A percentile compares a stretch with the other conserved stretches of the same genome.
phyloP scores from a whole-genome alignment of 2,888 invertebrate genomes.

The Pyrrhosoma nymphula region DNA sequence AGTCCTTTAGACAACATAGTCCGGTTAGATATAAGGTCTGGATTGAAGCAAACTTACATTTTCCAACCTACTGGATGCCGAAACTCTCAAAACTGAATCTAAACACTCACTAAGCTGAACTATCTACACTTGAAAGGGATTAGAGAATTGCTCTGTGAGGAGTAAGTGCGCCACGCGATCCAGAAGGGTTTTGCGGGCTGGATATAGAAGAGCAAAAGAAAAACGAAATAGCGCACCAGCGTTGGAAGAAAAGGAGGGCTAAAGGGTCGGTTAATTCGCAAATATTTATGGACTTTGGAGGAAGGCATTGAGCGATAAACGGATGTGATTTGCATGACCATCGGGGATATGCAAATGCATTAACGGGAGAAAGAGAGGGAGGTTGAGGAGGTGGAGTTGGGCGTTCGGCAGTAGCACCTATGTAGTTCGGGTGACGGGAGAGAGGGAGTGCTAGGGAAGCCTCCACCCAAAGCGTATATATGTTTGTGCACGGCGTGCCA shows the following conservation, averaged over 20 bases:
- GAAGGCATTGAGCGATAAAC: constrained; percentile 37
- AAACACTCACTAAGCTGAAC: background rate
- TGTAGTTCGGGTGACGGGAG: background rate
- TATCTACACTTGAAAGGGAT: too few species aligned
- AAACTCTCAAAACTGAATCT: constrained; percentile 23
- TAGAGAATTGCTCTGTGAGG: background rate
- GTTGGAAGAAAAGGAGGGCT: background rate
- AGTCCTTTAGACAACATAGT: too few species aligned
- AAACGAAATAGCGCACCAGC: background rate
- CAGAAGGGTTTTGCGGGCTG: background rate
- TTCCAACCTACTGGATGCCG: background rate
- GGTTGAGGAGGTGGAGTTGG: background rate
- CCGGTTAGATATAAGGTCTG: background rate
- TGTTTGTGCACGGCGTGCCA: background rate
- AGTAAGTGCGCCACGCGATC: background rate
- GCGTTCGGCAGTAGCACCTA: background rate
- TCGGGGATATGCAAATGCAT: constrained; percentile 61
- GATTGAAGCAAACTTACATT: background rate
- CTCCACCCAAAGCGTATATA: background rate
- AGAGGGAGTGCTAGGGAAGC: background rate
- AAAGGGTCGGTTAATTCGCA: constrained; percentile 29
- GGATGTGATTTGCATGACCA: constrained; percentile 62
- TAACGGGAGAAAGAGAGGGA: constrained; percentile 9
- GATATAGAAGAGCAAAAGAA: background rate
- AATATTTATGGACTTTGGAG: constrained; percentile 55